Evolutionary conservation across 2,888 invertebrate species (phyloP).

Genomic region (Caenorhabditis imperialis): DNA sequence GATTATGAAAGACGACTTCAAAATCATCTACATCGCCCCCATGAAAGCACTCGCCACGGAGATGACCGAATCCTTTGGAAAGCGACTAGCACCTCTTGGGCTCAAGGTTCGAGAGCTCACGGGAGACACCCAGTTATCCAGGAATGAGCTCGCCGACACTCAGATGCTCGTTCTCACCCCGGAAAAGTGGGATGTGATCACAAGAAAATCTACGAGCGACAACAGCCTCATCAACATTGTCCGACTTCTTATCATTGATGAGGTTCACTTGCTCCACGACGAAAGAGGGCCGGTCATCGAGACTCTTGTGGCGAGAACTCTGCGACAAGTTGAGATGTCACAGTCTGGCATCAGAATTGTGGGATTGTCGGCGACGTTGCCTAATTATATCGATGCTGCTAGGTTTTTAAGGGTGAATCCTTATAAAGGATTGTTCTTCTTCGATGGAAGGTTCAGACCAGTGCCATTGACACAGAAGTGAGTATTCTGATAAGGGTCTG

Average conservation of each 20-base stretch:
- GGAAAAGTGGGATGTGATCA: conserved; percentile 99
- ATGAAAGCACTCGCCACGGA: conserved; percentile 99
- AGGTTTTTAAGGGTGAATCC: conserved; percentile 93
- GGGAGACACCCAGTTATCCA: conserved; percentile 97
- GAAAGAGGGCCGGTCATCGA: conserved; percentile 98
- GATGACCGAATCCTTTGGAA: conserved; percentile 88
- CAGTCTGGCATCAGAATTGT: conserved; percentile 92
- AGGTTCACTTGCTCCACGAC: conserved; percentile 95
- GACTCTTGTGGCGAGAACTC: conserved; percentile 93
- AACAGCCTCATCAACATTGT: conserved; percentile 91
- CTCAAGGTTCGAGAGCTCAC: conserved; percentile 90
- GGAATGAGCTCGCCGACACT: conserved; percentile 92
- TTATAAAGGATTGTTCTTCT: conserved; percentile 82
- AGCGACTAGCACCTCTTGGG: conserved; percentile 86
- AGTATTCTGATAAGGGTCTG: too few species aligned
- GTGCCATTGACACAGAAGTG: conserved; percentile 81
- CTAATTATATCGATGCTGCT: conserved; percentile 97
- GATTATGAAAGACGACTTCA: conserved; percentile 91
- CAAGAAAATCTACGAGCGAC: conserved; percentile 89
- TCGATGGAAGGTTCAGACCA: conserved; percentile 89
- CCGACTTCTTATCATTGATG: conserved; percentile 93
- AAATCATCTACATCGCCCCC: conserved; percentile 98
- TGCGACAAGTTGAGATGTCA: conserved; percentile 85
- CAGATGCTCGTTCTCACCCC: conserved; percentile 99
- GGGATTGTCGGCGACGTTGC: conserved; percentile 88